Evolutionary conservation across 1,140 invertebrate genomes (phyloP), one percentile per base, ranked within the genome.

Genomic region (Pteromalus puparum): DNA sequence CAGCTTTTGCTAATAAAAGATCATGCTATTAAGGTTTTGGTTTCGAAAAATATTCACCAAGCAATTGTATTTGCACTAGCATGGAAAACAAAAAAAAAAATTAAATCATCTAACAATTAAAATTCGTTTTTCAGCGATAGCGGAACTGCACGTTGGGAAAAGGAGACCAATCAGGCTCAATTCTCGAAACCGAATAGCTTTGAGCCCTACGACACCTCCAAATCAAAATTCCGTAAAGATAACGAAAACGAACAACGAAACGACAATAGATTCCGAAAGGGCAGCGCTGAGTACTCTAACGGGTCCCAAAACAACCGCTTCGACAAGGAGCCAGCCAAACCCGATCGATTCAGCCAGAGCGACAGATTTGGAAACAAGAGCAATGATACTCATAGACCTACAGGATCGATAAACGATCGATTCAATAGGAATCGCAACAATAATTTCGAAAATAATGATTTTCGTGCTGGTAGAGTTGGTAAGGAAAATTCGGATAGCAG

Each of bases 181-280:
- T 84, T 28, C 74, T 21, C 15, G 67, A 85, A 74, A 78, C 77
- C 84, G 0, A 70, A 61, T n/a, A 85, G 76, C n/a, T 30, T 21
- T 5, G 75, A 83, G 15, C 18, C 5, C 18, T 86, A 88, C 80
- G 87, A 88, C 67, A 75, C 9, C 0, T 72, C 42, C 4, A 89
- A 87, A 79, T 12, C 79, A 6, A 88, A 88, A 82, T 34, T 68
- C 46, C 89, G 89, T 84, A 92, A 89, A 74, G 87, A 90, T 24
- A 89, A 89, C 9, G 88, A 89, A 34, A 92, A 89, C 76, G 90
- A 90, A 84, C 89, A 88, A 42, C 89, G 88, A 73, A 61, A 85
- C 1, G 90, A 91, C 28, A 89, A 87, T 82, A 88, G 84, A 73
- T 86, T 84, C 48, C 89, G 90, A 61, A 89, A 87, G 84, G 77